Percentiles rank a stretch among this genome's conserved stretches.
phyloP scores from a whole-genome alignment of 2,888 invertebrate genomes.

The Oxycera nigricornis region DNA sequence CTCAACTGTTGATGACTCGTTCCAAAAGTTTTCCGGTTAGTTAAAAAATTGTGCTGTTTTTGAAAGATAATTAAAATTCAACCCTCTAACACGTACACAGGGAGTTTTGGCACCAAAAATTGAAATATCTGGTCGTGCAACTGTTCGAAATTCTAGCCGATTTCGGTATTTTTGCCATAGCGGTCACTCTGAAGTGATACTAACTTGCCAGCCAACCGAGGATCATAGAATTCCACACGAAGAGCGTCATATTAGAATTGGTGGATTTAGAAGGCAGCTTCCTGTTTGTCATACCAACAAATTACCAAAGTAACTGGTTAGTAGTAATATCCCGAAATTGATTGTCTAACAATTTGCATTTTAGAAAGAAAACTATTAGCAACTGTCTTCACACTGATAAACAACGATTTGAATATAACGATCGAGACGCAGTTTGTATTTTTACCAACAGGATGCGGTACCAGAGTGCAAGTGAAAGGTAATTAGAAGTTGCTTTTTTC shows the following conservation, averaged over 20 bases:
- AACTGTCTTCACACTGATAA: not conserved
- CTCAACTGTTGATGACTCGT: slow-evolving; percentile 58
- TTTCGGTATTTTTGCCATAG: slow-evolving; percentile 3
- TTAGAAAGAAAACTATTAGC: not conserved
- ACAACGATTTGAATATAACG: not conserved
- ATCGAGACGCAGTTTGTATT: not conserved
- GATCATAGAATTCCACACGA: slow-evolving; percentile 22
- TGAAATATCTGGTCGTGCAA: slow-evolving; percentile 55
- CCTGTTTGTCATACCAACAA: slow-evolving; percentile 56
- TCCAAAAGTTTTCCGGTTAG: slow-evolving; percentile 58
- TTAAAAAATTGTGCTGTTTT: not conserved
- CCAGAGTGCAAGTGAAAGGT: slow-evolving; percentile 4
- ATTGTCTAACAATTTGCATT: not conserved
- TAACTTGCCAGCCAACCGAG: slow-evolving; percentile 40
- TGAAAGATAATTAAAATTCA: not conserved
- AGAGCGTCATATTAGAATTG: slow-evolving; percentile 39
- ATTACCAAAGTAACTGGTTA: not conserved
- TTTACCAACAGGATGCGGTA: slow-evolving; percentile 16
- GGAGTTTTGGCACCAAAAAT: slow-evolving; percentile 59
- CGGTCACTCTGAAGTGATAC: slow-evolving; percentile 35
- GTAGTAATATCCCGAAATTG: no score
- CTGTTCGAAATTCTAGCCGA: slow-evolving; percentile 41
- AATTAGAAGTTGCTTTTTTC: not conserved
- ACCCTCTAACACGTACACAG: slow-evolving; percentile 48
- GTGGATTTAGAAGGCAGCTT: slow-evolving; percentile 52